Conservation (phyloP, 2,113 vertebrate genomes). For the Xerus inauris region DNA sequence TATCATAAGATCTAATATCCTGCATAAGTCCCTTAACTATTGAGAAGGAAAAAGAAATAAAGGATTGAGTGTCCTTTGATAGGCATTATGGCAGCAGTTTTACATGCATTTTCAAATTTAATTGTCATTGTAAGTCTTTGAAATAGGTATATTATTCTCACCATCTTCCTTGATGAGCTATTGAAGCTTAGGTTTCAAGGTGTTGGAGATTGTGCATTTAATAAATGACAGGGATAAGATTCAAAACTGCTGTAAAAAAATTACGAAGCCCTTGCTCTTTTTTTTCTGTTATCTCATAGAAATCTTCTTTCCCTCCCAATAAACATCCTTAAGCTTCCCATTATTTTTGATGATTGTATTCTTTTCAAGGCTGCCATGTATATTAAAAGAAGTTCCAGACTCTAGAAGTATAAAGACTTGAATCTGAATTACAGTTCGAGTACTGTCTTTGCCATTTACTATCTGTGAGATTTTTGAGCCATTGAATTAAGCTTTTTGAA, state of each 20-base stretch:
- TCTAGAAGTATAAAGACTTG: background rate
- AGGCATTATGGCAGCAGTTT: background rate
- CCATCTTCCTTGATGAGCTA: background rate
- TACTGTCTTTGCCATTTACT: background rate
- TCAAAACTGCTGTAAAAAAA: background rate
- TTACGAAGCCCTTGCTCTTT: background rate
- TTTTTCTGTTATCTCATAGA: background rate
- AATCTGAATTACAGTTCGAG: conserved; percentile 1
- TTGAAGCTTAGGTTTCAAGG: background rate
- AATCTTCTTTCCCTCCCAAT: background rate
- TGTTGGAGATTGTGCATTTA: background rate
- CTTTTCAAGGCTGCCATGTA: background rate
- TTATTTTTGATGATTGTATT: background rate
- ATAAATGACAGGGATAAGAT: background rate
- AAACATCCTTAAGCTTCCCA: background rate
- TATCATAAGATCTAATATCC: background rate
- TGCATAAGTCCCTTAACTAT: background rate
- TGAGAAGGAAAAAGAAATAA: background rate
- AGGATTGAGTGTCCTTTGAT: background rate
- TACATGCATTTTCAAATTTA: conserved; percentile 8
- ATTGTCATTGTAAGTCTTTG: background rate
- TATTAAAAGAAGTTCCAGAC: background rate
- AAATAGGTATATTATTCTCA: background rate
- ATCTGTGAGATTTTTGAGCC: background rate
- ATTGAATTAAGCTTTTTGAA: background rate